Evolutionary conservation across 2,113 vertebrate genomes (phyloP).

Genomic region (Varanus salvator): DNA sequence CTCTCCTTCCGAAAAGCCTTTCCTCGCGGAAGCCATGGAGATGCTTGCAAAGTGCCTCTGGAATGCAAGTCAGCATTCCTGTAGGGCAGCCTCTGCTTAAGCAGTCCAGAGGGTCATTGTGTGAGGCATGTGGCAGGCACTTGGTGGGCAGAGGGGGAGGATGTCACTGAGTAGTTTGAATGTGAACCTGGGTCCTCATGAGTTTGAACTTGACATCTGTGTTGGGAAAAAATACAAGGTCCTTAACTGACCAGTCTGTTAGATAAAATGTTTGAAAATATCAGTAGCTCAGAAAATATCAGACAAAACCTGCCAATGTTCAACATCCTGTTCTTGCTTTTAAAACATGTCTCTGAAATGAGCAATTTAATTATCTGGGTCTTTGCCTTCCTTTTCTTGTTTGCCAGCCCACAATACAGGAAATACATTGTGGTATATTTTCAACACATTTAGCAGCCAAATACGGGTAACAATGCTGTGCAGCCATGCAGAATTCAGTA

Average conservation of each 20-base stretch:
- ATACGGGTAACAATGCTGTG: not conserved
- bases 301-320: not conserved
- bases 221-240: not conserved
- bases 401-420: constrained; percentile 7
- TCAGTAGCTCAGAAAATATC: not conserved
- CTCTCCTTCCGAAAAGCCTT: constrained; percentile 42
- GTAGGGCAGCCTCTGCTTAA: constrained; percentile 62
- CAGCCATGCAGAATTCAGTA: not conserved
- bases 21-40: constrained; percentile 63
- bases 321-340: not conserved
- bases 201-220: constrained; percentile 25
- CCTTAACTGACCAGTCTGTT: not conserved
- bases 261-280: not conserved
- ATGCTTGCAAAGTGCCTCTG: constrained; percentile 57
- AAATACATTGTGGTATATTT: constrained; percentile 14
- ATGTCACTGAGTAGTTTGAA: not conserved
- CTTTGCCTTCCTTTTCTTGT: not conserved
- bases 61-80: constrained; percentile 67
- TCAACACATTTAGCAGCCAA: constrained; percentile 14
- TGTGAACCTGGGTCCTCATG: constrained; percentile 2
- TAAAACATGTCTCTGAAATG: constrained; percentile 13
- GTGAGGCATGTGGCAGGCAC: constrained; percentile 77
- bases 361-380: constrained; percentile 32
- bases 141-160: constrained; percentile 4
- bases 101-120: constrained; percentile 78